A percentile compares a stretch with the other conserved stretches of the same genome.
Evolutionary conservation across 2,888 invertebrate species (phyloP).

Genomic region (Drosophila fulvimacula): DNA sequence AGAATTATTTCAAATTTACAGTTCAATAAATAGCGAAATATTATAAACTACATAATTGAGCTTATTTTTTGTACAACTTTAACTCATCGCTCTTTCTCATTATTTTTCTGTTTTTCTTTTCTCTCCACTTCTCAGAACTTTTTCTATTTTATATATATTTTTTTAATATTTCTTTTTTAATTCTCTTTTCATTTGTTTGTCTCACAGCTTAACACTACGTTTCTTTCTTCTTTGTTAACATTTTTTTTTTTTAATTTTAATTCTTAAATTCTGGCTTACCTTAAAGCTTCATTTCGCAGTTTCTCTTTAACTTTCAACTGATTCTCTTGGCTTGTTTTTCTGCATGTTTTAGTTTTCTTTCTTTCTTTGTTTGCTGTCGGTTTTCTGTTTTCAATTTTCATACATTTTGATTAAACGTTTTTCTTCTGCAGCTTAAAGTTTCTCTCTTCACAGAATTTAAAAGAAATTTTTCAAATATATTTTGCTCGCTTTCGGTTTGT

Average conservation of each 20-base stretch:
- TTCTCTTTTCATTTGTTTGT: not conserved
- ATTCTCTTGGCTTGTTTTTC: not conserved
- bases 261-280: not conserved
- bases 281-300: not conserved
- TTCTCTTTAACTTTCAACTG: not conserved
- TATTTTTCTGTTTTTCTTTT: not conserved
- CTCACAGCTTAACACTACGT: not conserved
- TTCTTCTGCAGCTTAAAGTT: not conserved
- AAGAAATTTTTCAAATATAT: not conserved
- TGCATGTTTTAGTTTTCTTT: not conserved
- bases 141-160: not conserved
- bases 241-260: not conserved
- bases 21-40: constrained; percentile 1
- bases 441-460: not conserved
- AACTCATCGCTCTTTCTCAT: not conserved
- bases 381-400: not conserved
- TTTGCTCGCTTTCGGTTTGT: not conserved
- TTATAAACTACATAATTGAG: not conserved
- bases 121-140: not conserved
- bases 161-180: not conserved
- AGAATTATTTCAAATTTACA: not conserved
- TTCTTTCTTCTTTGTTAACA: too few species aligned
- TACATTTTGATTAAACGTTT: not conserved
- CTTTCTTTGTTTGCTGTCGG: not conserved
- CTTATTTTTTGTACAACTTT: not conserved